Conservation (phyloP, 2,888 invertebrate genomes). For the Thereva nobilitata region DNA sequence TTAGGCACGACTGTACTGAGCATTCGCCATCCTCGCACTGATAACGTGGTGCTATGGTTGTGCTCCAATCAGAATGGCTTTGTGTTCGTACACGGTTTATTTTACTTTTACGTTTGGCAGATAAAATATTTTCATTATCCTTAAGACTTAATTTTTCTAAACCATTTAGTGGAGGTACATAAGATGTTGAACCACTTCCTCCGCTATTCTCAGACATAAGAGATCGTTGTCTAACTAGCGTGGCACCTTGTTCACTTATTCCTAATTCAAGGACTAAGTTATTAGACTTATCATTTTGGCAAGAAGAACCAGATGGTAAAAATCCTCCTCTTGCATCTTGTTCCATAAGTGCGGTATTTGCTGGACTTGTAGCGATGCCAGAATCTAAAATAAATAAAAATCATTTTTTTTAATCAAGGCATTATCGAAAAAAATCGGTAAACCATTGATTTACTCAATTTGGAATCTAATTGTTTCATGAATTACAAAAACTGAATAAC, state of each 20-base stretch:
- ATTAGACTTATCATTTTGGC: conserved; percentile 45
- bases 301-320: conserved; percentile 25
- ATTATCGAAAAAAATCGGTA: neutral
- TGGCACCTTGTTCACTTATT: conserved; percentile 54
- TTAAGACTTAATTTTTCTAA: conserved; percentile 38
- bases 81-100: conserved; percentile 54
- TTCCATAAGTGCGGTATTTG: conserved; percentile 46
- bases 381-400: conserved; percentile 49
- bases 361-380: conserved; percentile 57
- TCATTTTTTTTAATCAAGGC: conserved; percentile 28
- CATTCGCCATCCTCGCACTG: conserved; percentile 77
- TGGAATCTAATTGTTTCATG: no score
- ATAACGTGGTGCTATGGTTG: conserved; percentile 69
- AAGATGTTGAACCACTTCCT: conserved; percentile 29
- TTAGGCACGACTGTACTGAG: conserved; percentile 86
- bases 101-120: conserved; percentile 45
- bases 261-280: conserved; percentile 52
- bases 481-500: no score
- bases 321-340: conserved; percentile 34
- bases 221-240: conserved; percentile 50
- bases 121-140: conserved; percentile 39
- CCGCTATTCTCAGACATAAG: conserved; percentile 40
- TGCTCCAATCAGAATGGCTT: conserved; percentile 58
- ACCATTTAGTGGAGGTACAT: conserved; percentile 41
- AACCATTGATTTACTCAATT: no score